These are phyloP conservation scores for Carcharodon carcharias DNA, from an alignment of 2,797 vertebrate genomes.

Conservation along the genomic window DNA sequence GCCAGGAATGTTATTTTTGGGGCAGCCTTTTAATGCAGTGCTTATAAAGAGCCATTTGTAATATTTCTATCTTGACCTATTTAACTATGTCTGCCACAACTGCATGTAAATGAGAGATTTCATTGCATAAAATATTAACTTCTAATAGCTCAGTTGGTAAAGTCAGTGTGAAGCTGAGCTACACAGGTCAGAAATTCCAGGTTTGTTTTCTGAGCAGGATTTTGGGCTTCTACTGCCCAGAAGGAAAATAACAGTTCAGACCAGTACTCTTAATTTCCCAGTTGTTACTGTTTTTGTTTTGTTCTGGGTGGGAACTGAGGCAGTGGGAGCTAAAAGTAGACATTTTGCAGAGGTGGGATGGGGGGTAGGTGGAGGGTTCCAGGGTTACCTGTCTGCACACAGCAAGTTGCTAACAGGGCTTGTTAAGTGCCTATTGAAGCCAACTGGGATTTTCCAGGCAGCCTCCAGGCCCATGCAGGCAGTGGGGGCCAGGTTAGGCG, in stretches of 20 bases:
- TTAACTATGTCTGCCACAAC: neutral
- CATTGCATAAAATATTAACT: slow-evolving; percentile 1
- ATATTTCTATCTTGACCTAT: slow-evolving; percentile 13
- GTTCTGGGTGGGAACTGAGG: too few relatives aligned
- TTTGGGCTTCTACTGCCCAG: neutral
- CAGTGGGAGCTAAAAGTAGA: too few relatives aligned
- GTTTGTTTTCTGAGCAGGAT: neutral
- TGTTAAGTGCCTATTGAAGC: neutral
- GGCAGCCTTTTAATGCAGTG: neutral
- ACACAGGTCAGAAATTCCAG: neutral
- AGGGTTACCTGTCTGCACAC: neutral
- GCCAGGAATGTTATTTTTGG: slow-evolving; percentile 15
- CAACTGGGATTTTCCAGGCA: too few relatives aligned
- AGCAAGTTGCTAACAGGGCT: neutral
- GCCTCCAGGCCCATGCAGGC: neutral
- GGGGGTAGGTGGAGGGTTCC: too few relatives aligned
- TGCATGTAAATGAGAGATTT: neutral
- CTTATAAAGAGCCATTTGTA: slow-evolving; percentile 12
- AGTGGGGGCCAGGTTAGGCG: neutral
- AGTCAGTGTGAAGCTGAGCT: neutral
- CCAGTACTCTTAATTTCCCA: too few relatives aligned
- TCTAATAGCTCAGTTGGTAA: neutral
- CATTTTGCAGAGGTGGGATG: too few relatives aligned
- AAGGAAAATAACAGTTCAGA: too few relatives aligned
- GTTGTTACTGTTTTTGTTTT: too few relatives aligned